Conservation (phyloP, 92 coral and sea anemone species). For the Ricordea florida region DNA sequence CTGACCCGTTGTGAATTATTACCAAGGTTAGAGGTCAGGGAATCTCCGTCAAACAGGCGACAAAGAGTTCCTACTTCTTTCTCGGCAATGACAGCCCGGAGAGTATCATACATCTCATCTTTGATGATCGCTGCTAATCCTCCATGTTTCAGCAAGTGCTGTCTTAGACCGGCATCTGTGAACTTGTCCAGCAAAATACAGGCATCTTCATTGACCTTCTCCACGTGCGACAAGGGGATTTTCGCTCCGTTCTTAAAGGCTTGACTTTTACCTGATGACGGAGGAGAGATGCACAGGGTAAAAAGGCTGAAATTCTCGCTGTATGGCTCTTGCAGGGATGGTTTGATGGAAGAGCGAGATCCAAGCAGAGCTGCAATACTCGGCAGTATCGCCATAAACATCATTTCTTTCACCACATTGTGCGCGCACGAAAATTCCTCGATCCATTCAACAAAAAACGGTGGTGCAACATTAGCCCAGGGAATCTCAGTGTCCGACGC, state of each 20-base stretch:
- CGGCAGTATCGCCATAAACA: slow-evolving; percentile 54
- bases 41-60: slow-evolving; percentile 55
- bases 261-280: slow-evolving; percentile 53
- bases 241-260: slow-evolving; percentile 46
- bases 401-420: slow-evolving; percentile 51
- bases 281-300: slow-evolving; percentile 57
- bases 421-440: slow-evolving; percentile 44
- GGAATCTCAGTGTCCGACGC: slow-evolving; percentile 32
- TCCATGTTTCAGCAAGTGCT: slow-evolving; percentile 37
- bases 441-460: slow-evolving; percentile 35
- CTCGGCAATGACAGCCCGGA: slow-evolving; percentile 30
- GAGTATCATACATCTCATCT: slow-evolving; percentile 56
- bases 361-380: slow-evolving; percentile 51
- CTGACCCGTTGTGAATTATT: slow-evolving; percentile 30
- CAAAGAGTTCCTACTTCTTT: slow-evolving; percentile 64
- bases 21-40: slow-evolving; percentile 20
- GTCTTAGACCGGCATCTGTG: slow-evolving; percentile 56
- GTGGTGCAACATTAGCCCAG: slow-evolving; percentile 33
- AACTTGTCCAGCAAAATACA: slow-evolving; percentile 64
- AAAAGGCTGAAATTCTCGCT: slow-evolving; percentile 38
- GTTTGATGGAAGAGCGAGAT: slow-evolving; percentile 31
- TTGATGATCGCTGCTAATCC: slow-evolving; percentile 52
- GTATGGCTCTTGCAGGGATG: slow-evolving; percentile 41
- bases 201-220: slow-evolving; percentile 33
- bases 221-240: slow-evolving; percentile 29